A percentile compares a stretch with the other conserved stretches of the same genome.
Conservation (phyloP, 2,113 vertebrate species). For the Ictalurus punctatus region DNA sequence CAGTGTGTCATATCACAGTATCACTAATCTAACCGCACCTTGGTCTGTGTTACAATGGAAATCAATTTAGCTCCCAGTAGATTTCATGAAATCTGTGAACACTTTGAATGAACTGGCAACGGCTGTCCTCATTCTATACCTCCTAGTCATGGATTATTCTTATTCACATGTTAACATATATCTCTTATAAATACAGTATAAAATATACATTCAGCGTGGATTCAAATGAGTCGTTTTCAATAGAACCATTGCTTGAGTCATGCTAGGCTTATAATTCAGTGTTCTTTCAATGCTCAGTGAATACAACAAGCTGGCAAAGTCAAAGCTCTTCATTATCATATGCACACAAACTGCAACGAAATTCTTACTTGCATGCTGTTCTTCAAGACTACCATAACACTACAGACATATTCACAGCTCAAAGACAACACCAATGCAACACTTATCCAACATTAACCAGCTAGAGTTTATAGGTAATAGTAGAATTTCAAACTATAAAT, state of each 20-base stretch:
- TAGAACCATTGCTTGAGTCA: not conserved
- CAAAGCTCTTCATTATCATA: not conserved
- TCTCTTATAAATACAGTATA: not conserved
- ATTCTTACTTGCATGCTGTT: not conserved
- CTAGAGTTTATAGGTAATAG: not conserved
- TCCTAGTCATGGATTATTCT: not conserved
- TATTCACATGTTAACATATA: not conserved
- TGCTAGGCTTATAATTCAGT: not conserved
- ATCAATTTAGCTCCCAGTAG: slow-evolving; percentile 12
- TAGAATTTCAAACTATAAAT: slow-evolving; percentile 16
- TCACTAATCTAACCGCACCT: not conserved
- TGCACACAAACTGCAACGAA: not conserved
- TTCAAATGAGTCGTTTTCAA: not conserved
- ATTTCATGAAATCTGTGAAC: not conserved
- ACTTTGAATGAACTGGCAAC: not conserved
- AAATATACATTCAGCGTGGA: not conserved
- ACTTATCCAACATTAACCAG: not conserved
- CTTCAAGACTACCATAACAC: not conserved
- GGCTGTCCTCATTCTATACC: not conserved
- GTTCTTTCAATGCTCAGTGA: not conserved
- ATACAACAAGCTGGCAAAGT: not conserved
- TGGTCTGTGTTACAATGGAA: not conserved
- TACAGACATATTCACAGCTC: not conserved
- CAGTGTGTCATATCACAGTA: slow-evolving; percentile 11
- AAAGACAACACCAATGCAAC: not conserved